phyloP scores from a whole-genome alignment of 1,140 invertebrate genomes.

The Belonocnema kinseyi region DNA sequence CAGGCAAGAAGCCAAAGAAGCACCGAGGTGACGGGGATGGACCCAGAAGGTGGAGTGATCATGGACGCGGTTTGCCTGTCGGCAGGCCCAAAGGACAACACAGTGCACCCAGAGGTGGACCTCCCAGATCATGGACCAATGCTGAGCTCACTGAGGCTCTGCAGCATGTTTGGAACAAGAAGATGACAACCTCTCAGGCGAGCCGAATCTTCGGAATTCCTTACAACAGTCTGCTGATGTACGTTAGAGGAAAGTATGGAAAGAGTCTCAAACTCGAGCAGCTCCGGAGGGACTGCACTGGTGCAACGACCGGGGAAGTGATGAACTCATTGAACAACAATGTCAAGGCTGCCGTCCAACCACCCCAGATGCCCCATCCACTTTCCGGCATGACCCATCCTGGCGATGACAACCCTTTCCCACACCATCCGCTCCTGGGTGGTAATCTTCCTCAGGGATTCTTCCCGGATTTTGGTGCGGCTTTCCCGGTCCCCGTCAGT shows the following conservation, averaged over 20 bases:
- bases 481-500: conserved; percentile 88
- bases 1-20: conserved; percentile 61
- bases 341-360: conserved; percentile 79
- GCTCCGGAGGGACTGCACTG: conserved; percentile 89
- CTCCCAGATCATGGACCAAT: conserved; percentile 93
- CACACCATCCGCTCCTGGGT: conserved; percentile 82
- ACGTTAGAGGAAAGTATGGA: conserved; percentile 93
- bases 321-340: conserved; percentile 83
- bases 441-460: conserved; percentile 78
- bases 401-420: conserved; percentile 58
- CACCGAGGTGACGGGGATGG: conserved; percentile 61
- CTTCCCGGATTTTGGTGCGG: conserved; percentile 86
- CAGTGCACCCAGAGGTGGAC: conserved; percentile 90
- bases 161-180: conserved; percentile 94
- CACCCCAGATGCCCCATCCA: conserved; percentile 72
- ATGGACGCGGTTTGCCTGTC: conserved; percentile 70
- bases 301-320: conserved; percentile 80
- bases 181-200: conserved; percentile 95
- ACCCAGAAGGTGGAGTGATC: conserved; percentile 67
- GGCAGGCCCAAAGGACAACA: conserved; percentile 90
- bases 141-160: conserved; percentile 91
- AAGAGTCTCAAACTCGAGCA: conserved; percentile 92
- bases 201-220: conserved; percentile 92
- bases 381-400: conserved; percentile 58
- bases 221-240: conserved; percentile 93